phyloP scores from a whole-genome alignment of 2,113 vertebrate genomes.

The Salminus brasiliensis region DNA sequence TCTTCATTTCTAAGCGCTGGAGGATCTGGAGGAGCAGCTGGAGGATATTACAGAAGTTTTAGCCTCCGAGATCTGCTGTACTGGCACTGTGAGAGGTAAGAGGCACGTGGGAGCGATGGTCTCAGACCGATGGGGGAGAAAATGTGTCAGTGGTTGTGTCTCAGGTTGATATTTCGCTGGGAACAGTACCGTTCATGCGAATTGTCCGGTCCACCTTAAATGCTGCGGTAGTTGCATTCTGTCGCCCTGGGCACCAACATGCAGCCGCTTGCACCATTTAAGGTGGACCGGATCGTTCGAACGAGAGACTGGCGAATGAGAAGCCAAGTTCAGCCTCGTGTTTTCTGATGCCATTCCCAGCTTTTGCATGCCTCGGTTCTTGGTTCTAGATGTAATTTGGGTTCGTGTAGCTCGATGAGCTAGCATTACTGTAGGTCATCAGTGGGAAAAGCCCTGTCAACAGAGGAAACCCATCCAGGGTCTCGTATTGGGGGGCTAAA shows the following conservation, averaged over 20 bases:
- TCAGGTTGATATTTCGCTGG: not conserved
- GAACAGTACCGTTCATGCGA: not conserved
- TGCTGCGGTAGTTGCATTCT: too few species aligned
- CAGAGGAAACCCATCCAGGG: too few species aligned
- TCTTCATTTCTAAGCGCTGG: not conserved
- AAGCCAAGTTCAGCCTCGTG: not conserved
- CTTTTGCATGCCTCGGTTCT: too few species aligned
- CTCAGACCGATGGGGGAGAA: not conserved
- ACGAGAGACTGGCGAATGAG: not conserved
- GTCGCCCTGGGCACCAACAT: too few species aligned
- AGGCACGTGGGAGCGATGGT: not conserved
- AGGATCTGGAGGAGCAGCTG: not conserved
- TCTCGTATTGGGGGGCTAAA: too few species aligned
- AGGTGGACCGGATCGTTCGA: too few species aligned
- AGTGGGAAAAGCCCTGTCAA: too few species aligned
- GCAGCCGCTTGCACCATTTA: not conserved
- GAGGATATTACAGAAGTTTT: not conserved
- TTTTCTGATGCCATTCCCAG: not conserved
- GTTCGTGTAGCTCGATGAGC: too few species aligned
- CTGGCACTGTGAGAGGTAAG: not conserved
- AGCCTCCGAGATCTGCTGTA: not conserved
- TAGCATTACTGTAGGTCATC: too few species aligned
- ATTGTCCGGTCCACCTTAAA: not conserved
- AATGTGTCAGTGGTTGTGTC: not conserved
- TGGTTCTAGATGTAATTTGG: too few species aligned